phyloP scores from a whole-genome alignment of 2,113 vertebrate species.

The Mandrillus leucophaeus region DNA sequence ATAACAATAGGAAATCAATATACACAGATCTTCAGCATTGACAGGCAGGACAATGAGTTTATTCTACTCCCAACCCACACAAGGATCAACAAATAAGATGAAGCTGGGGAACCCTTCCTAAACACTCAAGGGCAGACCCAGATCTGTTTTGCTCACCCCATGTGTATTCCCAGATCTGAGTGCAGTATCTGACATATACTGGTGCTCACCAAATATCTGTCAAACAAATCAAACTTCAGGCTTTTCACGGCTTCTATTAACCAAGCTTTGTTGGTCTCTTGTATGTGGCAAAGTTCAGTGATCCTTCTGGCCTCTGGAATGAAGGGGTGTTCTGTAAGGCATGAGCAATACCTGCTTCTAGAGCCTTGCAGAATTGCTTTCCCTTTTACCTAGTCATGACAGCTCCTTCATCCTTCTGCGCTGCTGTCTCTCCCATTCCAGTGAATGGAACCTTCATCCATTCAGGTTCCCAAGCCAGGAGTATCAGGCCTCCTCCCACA shows the following conservation, averaged over 20 bases:
- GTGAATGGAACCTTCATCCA: neutral
- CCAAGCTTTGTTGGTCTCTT: neutral
- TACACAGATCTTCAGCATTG: too few relatives aligned
- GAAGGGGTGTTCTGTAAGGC: neutral
- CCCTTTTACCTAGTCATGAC: neutral
- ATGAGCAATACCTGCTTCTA: neutral
- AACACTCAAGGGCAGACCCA: neutral
- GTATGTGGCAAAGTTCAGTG: too few relatives aligned
- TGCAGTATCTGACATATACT: neutral
- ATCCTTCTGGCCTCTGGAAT: neutral
- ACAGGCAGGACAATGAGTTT: neutral
- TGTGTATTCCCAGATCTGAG: neutral
- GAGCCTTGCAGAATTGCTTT: neutral
- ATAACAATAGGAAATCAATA: neutral
- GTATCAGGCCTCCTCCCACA: neutral
- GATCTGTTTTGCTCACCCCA: neutral
- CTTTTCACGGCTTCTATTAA: neutral
- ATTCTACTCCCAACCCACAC: neutral
- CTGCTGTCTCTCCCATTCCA: neutral
- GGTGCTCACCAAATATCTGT: neutral
- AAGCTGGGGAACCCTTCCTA: neutral
- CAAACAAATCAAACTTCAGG: neutral
- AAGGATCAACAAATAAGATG: neutral
- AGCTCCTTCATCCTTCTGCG: neutral
- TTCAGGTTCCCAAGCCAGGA: neutral